Conservation (phyloP, 2,113 vertebrate species). For the Psittacula cyanocephala region DNA sequence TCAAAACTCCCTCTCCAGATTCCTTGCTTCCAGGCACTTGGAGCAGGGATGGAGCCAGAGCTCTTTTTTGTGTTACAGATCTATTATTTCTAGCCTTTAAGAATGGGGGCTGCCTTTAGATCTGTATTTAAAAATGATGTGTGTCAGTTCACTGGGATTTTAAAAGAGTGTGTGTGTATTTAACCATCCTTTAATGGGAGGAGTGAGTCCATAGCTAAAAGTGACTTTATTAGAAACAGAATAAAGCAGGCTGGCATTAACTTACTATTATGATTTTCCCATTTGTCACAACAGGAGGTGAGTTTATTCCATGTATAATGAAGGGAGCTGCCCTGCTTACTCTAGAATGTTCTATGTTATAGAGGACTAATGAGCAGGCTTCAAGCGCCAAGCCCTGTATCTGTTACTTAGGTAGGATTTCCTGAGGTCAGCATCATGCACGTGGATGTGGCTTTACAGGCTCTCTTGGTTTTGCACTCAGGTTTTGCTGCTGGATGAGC, state of each 20-base stretch:
- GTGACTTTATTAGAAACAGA: background rate
- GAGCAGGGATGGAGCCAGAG: background rate
- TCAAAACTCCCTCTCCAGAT: background rate
- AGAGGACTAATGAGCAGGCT: background rate
- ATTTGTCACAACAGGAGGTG: background rate
- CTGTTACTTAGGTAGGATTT: background rate
- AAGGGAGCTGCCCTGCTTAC: background rate
- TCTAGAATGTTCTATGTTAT: fast-evolving
- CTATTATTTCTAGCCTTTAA: background rate
- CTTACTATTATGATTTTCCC: background rate
- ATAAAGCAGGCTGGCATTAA: background rate
- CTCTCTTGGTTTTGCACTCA: background rate
- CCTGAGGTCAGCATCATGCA: fast-evolving
- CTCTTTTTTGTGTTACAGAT: background rate
- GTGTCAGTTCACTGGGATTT: background rate
- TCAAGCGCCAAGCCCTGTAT: fast-evolving
- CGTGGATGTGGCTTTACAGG: background rate
- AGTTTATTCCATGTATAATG: background rate
- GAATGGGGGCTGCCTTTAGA: background rate
- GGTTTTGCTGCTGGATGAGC: conserved; percentile 93
- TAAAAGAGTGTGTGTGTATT: background rate
- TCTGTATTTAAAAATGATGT: background rate
- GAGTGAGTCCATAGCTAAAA: background rate
- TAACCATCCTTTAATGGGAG: background rate
- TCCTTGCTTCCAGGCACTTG: background rate